phyloP scores from a whole-genome alignment of 2,113 vertebrate genomes.

The Phodopus roborovskii region DNA sequence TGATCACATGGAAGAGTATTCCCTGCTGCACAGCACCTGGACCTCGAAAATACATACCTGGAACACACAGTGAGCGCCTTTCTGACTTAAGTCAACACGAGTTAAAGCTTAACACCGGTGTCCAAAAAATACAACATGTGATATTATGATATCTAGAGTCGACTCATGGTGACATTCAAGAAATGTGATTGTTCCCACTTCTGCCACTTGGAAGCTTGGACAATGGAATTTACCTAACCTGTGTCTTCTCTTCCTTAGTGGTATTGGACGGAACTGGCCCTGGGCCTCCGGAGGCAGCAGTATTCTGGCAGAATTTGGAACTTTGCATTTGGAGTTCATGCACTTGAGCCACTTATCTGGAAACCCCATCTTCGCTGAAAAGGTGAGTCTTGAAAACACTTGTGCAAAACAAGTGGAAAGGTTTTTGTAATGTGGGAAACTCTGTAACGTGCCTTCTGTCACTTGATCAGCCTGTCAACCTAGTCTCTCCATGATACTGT shows the following conservation, averaged over 20 bases:
- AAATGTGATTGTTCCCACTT: background rate
- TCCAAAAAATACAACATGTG: background rate
- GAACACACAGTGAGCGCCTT: background rate
- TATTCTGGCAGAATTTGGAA: constrained; percentile 98
- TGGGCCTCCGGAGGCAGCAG: constrained; percentile 99
- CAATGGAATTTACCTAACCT: background rate
- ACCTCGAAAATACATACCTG: constrained; percentile 5
- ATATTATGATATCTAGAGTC: background rate
- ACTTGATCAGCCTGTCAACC: background rate
- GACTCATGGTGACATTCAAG: background rate
- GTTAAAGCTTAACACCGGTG: background rate
- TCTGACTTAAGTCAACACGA: background rate
- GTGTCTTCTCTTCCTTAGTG: constrained; percentile 85
- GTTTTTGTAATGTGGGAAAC: background rate
- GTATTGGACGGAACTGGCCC: constrained; percentile 97
- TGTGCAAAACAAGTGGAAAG: background rate
- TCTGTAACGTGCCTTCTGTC: background rate
- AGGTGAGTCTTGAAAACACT: constrained; percentile 87
- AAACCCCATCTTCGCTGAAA: constrained; percentile 95
- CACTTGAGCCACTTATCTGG: constrained; percentile 96
- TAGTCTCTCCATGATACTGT: background rate
- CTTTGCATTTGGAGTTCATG: constrained; percentile 97
- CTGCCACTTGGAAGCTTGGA: background rate
- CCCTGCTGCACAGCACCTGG: background rate
- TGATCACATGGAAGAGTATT: background rate